These are phyloP conservation scores for Potamarius usumacintae DNA, from an alignment of 2,113 vertebrate genomes.

Conservation along the genomic window DNA sequence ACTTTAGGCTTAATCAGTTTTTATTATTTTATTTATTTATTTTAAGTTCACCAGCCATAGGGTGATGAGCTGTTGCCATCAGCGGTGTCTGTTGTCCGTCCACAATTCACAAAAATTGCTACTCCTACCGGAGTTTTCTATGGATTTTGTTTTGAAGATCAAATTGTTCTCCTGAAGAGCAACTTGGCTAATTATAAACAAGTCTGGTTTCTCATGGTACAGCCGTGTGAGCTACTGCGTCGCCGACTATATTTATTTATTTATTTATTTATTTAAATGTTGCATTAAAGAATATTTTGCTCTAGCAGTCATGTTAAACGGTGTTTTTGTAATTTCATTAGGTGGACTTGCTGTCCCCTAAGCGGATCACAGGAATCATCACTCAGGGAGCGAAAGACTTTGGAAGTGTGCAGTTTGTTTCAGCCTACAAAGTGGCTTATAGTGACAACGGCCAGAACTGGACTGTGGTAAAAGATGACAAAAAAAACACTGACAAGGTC, in stretches of 20 bases:
- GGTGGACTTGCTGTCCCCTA: conserved; percentile 83
- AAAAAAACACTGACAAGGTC: conserved; percentile 78
- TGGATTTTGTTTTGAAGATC: no score
- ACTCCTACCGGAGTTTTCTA: no score
- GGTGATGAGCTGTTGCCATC: no score
- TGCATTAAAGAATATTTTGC: neutral
- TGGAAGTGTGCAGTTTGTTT: conserved; percentile 87
- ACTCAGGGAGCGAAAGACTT: conserved; percentile 97
- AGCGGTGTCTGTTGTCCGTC: no score
- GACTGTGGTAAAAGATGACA: conserved; percentile 77
- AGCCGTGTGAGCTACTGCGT: no score
- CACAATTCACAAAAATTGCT: no score
- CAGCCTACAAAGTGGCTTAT: conserved; percentile 86
- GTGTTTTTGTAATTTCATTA: conserved; percentile 53
- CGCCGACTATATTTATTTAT: neutral
- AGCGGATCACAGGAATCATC: conserved; percentile 84
- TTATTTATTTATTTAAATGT: neutral
- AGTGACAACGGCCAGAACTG: conserved; percentile 79
- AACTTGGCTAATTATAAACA: no score
- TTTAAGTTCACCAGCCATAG: no score
- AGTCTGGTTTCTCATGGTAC: no score
- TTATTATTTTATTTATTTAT: neutral
- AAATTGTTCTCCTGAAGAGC: no score
- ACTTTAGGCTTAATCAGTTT: neutral
- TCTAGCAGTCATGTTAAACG: neutral